phyloP scores from a whole-genome alignment of 2,888 invertebrate species.

The Drosophila nr. perissopoda region DNA sequence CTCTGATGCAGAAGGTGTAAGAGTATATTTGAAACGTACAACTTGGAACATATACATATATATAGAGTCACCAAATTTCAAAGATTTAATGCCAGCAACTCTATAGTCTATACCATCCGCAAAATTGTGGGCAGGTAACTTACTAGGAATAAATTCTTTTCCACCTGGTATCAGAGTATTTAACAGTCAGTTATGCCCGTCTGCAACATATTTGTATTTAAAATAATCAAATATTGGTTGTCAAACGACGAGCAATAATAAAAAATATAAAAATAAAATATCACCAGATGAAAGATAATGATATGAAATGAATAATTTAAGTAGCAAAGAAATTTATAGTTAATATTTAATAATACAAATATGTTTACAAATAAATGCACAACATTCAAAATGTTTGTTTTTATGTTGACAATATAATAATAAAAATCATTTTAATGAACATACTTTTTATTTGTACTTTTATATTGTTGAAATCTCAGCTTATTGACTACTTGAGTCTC shows the following conservation, averaged over 20 bases:
- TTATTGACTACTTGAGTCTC: not conserved
- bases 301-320: not conserved
- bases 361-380: not conserved
- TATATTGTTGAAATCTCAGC: not conserved
- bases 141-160: not conserved
- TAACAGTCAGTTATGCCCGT: not conserved
- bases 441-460: not conserved
- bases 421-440: not conserved
- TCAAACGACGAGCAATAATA: not conserved
- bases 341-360: not conserved
- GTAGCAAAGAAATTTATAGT: not conserved
- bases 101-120: no score
- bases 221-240: not conserved
- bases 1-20: not conserved
- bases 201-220: not conserved
- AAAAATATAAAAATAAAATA: not conserved
- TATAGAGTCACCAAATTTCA: not conserved
- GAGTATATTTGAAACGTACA: not conserved
- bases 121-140: not conserved
- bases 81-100: not conserved
- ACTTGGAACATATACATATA: not conserved
- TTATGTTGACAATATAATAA: not conserved
- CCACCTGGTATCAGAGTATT: not conserved
- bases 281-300: not conserved
- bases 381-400: not conserved